Conservation (phyloP, 2,113 vertebrate genomes). For the Oophaga pumilio region DNA sequence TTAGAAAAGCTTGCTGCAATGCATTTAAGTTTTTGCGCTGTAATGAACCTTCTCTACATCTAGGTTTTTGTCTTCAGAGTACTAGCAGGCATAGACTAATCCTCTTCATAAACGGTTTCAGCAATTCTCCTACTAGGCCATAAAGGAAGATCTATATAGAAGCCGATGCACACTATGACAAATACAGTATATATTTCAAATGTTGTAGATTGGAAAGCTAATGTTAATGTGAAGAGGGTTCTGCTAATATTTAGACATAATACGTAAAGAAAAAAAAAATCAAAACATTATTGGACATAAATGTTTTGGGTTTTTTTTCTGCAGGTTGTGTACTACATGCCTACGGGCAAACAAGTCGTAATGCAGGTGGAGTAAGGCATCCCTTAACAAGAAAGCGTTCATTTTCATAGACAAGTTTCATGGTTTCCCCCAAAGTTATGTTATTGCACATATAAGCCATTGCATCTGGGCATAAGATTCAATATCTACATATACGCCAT, state of each 20-base stretch:
- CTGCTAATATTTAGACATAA: neutral
- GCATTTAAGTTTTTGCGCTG: neutral
- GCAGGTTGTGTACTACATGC: neutral
- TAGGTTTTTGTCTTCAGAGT: slow-evolving; percentile 13
- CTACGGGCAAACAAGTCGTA: neutral
- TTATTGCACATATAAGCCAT: slow-evolving; percentile 16
- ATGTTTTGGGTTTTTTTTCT: neutral
- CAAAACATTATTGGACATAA: neutral
- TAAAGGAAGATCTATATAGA: no score
- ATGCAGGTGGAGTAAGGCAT: neutral
- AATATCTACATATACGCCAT: neutral
- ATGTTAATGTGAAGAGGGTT: neutral
- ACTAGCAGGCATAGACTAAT: neutral
- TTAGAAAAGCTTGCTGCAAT: slow-evolving; percentile 1
- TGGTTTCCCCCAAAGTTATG: neutral
- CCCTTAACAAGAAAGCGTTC: neutral
- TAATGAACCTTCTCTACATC: neutral
- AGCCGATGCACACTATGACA: neutral
- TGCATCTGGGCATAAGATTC: neutral
- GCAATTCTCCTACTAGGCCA: neutral
- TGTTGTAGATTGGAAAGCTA: neutral
- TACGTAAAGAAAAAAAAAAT: neutral
- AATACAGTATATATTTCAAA: neutral
- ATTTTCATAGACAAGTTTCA: neutral
- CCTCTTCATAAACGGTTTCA: neutral